Percentiles rank a stretch among this genome's conserved stretches.
Evolutionary conservation across 92 coral and sea anemone species (phyloP).

Genomic region (Blastomussa wellsi): DNA sequence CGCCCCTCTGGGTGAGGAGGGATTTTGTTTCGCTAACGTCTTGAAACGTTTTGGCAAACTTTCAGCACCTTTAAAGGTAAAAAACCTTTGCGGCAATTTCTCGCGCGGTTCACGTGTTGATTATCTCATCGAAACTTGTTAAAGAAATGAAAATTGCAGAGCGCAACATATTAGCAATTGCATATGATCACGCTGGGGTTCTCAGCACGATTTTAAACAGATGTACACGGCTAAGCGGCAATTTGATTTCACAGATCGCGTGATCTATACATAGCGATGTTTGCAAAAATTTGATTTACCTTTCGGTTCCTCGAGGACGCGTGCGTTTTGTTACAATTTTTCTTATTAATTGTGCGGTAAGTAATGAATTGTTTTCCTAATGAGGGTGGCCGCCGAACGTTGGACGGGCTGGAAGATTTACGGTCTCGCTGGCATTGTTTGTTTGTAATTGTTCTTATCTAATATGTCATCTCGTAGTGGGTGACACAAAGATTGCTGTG

Average conservation of each 20-base stretch:
- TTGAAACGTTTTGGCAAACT: neutral
- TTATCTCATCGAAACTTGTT: neutral
- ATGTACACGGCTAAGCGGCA: neutral
- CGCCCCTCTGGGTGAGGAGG: neutral
- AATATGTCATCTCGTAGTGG: constrained; percentile 31
- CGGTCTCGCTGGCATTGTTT: constrained; percentile 7
- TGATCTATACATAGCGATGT: neutral
- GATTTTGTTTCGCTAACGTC: neutral
- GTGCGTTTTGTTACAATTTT: constrained; percentile 22
- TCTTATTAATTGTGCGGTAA: constrained; percentile 28
- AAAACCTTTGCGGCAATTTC: neutral
- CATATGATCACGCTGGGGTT: constrained; percentile 5
- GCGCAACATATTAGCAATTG: neutral
- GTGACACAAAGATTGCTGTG: constrained; percentile 11
- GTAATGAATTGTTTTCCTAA: constrained; percentile 36
- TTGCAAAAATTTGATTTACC: neutral
- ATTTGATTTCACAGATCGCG: neutral
- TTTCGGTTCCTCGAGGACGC: neutral
- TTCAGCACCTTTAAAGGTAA: neutral
- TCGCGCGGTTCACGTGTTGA: neutral
- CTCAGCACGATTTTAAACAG: constrained; percentile 32
- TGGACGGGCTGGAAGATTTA: neutral
- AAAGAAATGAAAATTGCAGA: neutral
- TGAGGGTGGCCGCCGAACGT: constrained; percentile 1
- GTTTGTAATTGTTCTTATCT: constrained; percentile 24